A percentile compares a stretch with the other conserved stretches of the same genome.
Evolutionary conservation across 2,888 invertebrate species (phyloP).

Genomic region (Glyphotaelius pellucidus): DNA sequence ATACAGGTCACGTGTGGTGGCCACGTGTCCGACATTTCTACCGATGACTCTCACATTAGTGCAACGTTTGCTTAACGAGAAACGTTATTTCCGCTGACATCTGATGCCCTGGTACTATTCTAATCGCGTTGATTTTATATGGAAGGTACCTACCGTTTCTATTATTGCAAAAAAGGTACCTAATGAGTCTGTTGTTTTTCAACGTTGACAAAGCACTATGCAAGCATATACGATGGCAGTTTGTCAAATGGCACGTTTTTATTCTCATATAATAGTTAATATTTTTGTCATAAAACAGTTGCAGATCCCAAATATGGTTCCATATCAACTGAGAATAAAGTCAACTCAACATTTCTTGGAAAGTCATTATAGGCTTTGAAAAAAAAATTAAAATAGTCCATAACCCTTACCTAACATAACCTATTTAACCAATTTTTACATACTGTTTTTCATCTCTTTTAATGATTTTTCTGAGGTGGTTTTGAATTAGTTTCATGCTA

Average conservation of each 20-base stretch:
- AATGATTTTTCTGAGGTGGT: no score
- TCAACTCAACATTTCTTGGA: no score
- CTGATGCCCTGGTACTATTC: neutral
- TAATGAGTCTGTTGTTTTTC: neutral
- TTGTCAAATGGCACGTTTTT: neutral
- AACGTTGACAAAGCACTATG: neutral
- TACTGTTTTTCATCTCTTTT: no score
- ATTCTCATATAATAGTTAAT: neutral
- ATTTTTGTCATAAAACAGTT: neutral
- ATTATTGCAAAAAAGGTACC: no score
- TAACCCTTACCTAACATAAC: no score
- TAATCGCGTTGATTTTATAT: neutral
- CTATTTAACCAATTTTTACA: no score
- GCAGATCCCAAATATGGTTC: no score
- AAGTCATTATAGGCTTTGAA: no score
- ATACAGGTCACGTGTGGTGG: constrained; percentile 14
- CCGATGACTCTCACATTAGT: neutral
- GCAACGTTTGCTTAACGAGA: constrained; percentile 14
- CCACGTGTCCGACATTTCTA: neutral
- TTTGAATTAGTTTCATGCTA: no score
- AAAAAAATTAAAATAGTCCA: no score
- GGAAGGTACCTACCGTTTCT: neutral
- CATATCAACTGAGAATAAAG: no score
- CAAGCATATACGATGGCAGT: neutral
- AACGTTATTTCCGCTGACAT: neutral